Evolutionary conservation across 2,888 invertebrate species (phyloP), one percentile per base, ranked within the genome.

Genomic region (Lamellibrachia columna): DNA sequence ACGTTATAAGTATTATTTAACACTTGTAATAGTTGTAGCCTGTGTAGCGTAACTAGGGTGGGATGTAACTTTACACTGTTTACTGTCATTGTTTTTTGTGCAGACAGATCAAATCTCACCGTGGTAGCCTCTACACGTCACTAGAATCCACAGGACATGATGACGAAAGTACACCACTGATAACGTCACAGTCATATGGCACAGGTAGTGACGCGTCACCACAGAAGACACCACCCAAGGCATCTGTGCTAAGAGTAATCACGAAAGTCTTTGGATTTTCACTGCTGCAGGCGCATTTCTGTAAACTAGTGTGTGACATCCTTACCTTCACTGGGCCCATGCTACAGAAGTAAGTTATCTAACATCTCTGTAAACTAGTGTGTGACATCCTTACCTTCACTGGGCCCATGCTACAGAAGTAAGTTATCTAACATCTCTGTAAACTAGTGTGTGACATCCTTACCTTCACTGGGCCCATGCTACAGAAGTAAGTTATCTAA

Each of bases 191-290:
- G 75, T 75, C 75, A 75, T n/a, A 75, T 75, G 75, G n/a, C 15
- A 58, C 40, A 94, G 94, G 90, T 93, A 93, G 90, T 92, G 90
- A 92, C 52, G 53, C 90, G 7, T 92, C 90, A 52, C n/a, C 11
- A 15, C 3, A 92, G 53, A 60, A n/a, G 55, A 53, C 53, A 40
- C 40, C 52, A 8, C 40, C 40, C 90, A 55, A 90, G 11, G 93
- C 94, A 1, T 93, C 93, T 7, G 93, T 96, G 53, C 94, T 95
- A 15, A 95, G 93, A 91, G 94, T 94, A 22, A 93, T 96, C 4
- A 90, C 94, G 53, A 95, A 94, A 92, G 94, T 95, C 4, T 96
- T 94, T 93, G 95, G 95, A 53, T 92, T 93, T 0, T 94, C 94
- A 0, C 93, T 96, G 11, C 91, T 95, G n/a, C 91, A 94, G 52